A percentile compares a stretch with the other conserved stretches of the same genome.
These are phyloP conservation scores for Rhagologus leucostigma DNA, from an alignment of 2,113 vertebrate species.

Conservation along the genomic window DNA sequence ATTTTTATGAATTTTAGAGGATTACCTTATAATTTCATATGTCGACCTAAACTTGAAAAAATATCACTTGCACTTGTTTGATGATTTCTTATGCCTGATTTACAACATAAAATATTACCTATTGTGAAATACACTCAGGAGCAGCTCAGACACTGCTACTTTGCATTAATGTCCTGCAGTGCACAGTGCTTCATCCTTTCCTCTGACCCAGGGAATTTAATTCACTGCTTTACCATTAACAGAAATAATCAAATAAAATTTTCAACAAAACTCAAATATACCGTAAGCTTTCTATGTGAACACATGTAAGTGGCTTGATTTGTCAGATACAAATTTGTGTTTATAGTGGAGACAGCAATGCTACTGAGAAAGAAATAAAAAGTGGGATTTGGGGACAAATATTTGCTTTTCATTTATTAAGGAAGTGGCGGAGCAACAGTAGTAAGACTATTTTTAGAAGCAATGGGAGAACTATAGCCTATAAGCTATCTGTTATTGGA, in stretches of 20 bases:
- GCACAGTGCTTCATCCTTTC: neutral
- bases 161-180: neutral
- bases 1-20: neutral
- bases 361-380: neutral
- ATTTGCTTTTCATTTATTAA: neutral
- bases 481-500: neutral
- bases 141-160: neutral
- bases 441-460: neutral
- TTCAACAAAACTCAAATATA: neutral
- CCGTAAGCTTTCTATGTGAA: neutral
- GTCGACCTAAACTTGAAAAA: neutral
- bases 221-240: neutral
- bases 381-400: neutral
- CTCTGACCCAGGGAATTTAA: neutral
- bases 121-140: neutral
- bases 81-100: neutral
- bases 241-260: neutral
- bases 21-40: neutral
- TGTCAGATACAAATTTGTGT: neutral
- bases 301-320: neutral
- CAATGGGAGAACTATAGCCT: neutral
- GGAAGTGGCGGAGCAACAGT: neutral
- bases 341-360: neutral
- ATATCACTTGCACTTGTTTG: neutral
- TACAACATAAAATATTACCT: neutral